Evolutionary conservation across 2,797 vertebrate species (phyloP).

Genomic region (Dipus sagitta): DNA sequence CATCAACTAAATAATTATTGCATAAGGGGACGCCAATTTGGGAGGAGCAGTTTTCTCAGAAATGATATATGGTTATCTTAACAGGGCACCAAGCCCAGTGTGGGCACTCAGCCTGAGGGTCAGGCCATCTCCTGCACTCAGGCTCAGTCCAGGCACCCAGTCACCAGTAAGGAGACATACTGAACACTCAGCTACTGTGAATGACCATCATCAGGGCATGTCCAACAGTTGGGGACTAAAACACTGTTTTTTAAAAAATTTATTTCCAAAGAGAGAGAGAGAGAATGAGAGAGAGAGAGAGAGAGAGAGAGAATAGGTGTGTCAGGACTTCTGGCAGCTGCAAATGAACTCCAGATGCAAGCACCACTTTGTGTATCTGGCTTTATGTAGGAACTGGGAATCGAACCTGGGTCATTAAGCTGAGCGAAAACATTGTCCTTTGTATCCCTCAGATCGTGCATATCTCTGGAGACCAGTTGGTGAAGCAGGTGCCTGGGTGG

Average conservation of each 20-base stretch:
- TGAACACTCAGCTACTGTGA: background rate
- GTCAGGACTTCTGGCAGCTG: no score
- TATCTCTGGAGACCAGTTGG: background rate
- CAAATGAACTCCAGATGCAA: no score
- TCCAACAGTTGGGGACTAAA: background rate
- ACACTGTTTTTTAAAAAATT: background rate
- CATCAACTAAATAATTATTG: conserved; percentile 77
- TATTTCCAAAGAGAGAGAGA: no score
- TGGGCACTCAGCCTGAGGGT: background rate
- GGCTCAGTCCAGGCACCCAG: background rate
- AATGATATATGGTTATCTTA: conserved; percentile 78
- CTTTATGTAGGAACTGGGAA: no score
- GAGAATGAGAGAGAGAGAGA: no score
- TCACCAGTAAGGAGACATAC: background rate
- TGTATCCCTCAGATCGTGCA: fast-evolving
- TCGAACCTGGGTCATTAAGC: no score
- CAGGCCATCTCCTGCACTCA: background rate
- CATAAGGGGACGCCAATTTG: conserved; percentile 79
- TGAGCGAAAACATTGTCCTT: no score
- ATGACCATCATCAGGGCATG: background rate
- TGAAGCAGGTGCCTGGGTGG: fast-evolving
- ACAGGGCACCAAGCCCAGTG: background rate
- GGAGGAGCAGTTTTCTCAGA: conserved; percentile 81
- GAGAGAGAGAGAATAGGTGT: no score
- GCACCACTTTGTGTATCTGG: no score